Base-by-base conservation (phyloP, 2,888 invertebrate species). In the Platycheirus rosarum region DNA sequence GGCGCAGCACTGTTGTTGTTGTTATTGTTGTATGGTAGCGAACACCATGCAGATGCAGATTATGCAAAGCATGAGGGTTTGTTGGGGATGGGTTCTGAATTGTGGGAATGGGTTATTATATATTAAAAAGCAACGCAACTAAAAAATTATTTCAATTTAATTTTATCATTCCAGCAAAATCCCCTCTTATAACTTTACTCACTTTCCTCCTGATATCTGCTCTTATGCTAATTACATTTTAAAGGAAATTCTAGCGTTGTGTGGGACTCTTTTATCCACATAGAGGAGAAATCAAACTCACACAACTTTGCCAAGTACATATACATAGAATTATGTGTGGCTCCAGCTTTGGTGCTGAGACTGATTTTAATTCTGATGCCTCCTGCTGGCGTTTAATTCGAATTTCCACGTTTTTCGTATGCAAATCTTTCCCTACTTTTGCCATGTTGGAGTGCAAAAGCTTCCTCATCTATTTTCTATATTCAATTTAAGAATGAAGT, bases 181-280 rank as follows among this genome's bases (percentile, higher is more conserved):
- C 32, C 16, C n/a, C 40, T 0, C 9, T 37, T 23, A 26, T n/a
- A 60, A 60, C 42, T 26, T 60, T 42, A 42, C 42, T 26, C 26
- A 23, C 51, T 55, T 55, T 55, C 23, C 53, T 37, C 48, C 7
- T 9, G 46, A 51, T 69, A 32, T 71, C 44, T 44, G 48, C 71
- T 77, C 68, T 78, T 78, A 78, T 78, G 78, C 53, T 78, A 78
- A 78, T 78, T 73, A 78, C 51, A 68, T 78, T 78, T 78, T 68
- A 78, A 66, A 73, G 78, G 73, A 73, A 73, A 78, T 68, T 60
- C 71, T 60, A 42, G 35, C 11, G 49, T 37, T 53, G 29, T 44
- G 42, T 44, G 16, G 60, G n/a, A 16, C 16, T 44, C 16, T 60
- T 37, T 16, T n/a, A 42, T 8, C 42, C 8, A 44, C 32, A 32